Evolutionary conservation across 2,797 vertebrate genomes (phyloP), one percentile per base, ranked within the genome.

Genomic region (Malurus leucopterus): DNA sequence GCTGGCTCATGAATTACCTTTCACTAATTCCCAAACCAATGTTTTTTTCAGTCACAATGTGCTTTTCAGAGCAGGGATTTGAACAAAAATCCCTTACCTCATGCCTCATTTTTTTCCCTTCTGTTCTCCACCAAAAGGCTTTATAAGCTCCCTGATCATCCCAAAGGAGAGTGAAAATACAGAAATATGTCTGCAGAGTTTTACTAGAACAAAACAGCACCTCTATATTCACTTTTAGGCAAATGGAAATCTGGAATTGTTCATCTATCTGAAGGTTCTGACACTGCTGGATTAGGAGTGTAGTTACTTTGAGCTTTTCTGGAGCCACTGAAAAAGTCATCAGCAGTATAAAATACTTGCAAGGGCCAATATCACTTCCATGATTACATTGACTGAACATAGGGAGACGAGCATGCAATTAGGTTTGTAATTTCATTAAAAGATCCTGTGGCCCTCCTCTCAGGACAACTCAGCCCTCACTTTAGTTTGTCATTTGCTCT

Each of bases 81-180:
- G 55, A 92, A 86, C 16, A 65, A 63, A 86, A 81, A 55, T 74
- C 36, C 15, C 59, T 78, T 64, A 80, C 29, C 16, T 84, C 71
- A 78, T 65, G 49, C 46, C 75, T 90, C 4, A 8, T 43, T 54
- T 87, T 40, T 69, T 65, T 27, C n/a, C 49, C n/a, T 85, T 71
- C 76, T 81, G 19, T 85, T 89, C 51, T 68, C n/a, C 23, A 74
- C 49, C 36, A 43, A 72, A 85, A 80, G 40, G 47, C 15, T 55
- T 75, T 72, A 53, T 47, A 65, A 86, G 21, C 22, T 86, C 26
- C 13, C 16, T 62, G n/a, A 65, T 78, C 58, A 81, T 72, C 46
- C 55, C 55, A 91, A 81, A 88, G n/a, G 64, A 44, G 38, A 81
- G 26, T 38, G 51, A 84, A 92, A 95, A 76, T 65, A 78, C 22